Conservation (phyloP, 1,140 invertebrate species). For the Dryas iulia region DNA sequence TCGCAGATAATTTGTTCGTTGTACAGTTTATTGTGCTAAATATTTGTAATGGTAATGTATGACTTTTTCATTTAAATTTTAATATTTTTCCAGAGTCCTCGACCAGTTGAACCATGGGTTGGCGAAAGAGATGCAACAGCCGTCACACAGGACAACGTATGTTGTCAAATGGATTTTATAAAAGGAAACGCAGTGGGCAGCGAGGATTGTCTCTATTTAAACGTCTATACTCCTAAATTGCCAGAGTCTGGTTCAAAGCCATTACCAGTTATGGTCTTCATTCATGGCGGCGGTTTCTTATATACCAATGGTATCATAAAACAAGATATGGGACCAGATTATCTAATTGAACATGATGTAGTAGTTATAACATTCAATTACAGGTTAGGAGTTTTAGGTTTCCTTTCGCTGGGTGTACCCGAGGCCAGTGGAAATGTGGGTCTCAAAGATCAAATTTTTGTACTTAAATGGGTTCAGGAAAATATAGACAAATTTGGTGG, state of each 20-base stretch:
- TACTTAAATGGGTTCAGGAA: conserved; percentile 60
- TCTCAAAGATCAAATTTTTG: conserved; percentile 72
- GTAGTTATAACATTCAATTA: conserved; percentile 82
- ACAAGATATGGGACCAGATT: conserved; percentile 61
- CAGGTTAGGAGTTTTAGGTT: conserved; percentile 79
- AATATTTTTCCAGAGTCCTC: conserved; percentile 37
- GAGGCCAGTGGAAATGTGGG: conserved; percentile 79
- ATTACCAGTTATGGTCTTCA: conserved; percentile 86
- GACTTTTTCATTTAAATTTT: no score
- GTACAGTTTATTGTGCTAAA: no score
- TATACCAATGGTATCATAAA: conserved; percentile 72
- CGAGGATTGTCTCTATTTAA: conserved; percentile 58
- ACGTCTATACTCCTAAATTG: conserved; percentile 47
- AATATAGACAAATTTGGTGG: conserved; percentile 68
- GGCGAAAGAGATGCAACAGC: conserved; percentile 44
- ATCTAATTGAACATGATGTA: conserved; percentile 78
- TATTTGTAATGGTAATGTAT: no score
- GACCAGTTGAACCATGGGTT: conserved; percentile 42
- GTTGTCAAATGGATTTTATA: conserved; percentile 24
- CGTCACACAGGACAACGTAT: conserved; percentile 27
- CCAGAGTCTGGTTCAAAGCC: conserved; percentile 20
- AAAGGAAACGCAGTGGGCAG: conserved; percentile 32
- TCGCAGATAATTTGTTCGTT: no score
- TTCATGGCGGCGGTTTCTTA: conserved; percentile 86
- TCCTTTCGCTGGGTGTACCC: conserved; percentile 61